phyloP scores from a whole-genome alignment of 2,797 vertebrate genomes.

The Spinus pinus region DNA sequence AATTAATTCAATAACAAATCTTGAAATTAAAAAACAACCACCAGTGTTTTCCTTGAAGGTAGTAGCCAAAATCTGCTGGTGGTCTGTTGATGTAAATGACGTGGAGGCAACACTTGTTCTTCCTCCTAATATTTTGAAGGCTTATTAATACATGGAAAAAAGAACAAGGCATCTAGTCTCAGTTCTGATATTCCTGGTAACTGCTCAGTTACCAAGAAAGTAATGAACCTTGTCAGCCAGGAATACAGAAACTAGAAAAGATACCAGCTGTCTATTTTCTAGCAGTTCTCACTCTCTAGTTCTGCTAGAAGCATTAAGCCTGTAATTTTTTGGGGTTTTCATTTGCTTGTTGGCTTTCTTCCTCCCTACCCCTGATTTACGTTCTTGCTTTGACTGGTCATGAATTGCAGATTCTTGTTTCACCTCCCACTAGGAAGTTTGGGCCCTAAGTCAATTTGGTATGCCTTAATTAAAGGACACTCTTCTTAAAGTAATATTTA shows the following conservation, averaged over 20 bases:
- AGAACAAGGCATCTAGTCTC: background rate
- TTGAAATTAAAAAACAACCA: background rate
- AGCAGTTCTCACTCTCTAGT: background rate
- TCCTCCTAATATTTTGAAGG: background rate
- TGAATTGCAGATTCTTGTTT: background rate
- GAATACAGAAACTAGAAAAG: background rate
- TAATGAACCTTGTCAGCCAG: background rate
- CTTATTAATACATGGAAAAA: background rate
- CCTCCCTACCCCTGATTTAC: background rate
- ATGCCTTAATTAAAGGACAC: background rate
- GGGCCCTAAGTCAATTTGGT: rapidly evolving
- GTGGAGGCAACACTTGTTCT: background rate
- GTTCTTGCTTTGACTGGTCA: background rate
- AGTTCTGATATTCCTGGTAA: background rate
- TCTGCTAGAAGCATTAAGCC: background rate
- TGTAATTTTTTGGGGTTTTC: rapidly evolving
- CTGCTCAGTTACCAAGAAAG: background rate
- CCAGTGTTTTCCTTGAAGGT: background rate
- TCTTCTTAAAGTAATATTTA: background rate
- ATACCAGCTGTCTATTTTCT: background rate
- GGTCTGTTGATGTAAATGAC: background rate
- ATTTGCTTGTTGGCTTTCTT: background rate
- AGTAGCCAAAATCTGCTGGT: background rate
- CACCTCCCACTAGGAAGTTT: background rate
- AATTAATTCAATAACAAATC: background rate